Conservation (phyloP, 2,888 invertebrate species). For the Phyto melanocephala region DNA sequence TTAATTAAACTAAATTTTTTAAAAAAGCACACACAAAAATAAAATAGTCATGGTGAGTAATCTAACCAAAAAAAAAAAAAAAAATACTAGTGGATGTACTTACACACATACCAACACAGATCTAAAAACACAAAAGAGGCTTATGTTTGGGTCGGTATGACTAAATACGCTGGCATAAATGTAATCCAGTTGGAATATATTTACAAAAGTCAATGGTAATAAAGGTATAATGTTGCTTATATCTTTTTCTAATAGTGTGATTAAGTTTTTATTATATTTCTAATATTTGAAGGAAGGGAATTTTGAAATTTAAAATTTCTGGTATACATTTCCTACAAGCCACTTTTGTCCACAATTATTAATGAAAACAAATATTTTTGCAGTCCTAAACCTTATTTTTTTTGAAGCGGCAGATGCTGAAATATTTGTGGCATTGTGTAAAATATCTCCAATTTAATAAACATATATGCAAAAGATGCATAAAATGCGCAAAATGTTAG, state of each 20-base stretch:
- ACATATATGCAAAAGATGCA: background rate
- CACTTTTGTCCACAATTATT: background rate
- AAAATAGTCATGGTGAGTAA: background rate
- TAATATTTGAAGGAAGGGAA: too few species aligned
- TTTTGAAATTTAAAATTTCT: too few species aligned
- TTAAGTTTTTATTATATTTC: too few species aligned
- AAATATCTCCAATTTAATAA: slow-evolving; percentile 8
- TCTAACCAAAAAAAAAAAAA: background rate
- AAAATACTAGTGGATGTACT: background rate
- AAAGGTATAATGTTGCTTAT: too few species aligned
- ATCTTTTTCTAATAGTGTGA: too few species aligned
- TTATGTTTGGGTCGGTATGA: too few species aligned
- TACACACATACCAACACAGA: slow-evolving; percentile 4
- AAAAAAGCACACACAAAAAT: slow-evolving; percentile 17
- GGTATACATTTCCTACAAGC: background rate
- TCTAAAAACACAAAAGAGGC: too few species aligned
- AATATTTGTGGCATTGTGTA: slow-evolving; percentile 27
- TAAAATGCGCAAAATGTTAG: slow-evolving; percentile 36
- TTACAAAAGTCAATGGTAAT: background rate
- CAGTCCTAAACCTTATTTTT: slow-evolving; percentile 31
- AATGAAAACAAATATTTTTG: slow-evolving; percentile 38
- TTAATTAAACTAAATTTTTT: slow-evolving; percentile 58
- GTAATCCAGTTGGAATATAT: background rate
- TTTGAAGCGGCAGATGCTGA: background rate
- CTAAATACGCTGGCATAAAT: too few species aligned